phyloP scores from a whole-genome alignment of 2,797 vertebrate species.

The Knipowitschia caucasica region DNA sequence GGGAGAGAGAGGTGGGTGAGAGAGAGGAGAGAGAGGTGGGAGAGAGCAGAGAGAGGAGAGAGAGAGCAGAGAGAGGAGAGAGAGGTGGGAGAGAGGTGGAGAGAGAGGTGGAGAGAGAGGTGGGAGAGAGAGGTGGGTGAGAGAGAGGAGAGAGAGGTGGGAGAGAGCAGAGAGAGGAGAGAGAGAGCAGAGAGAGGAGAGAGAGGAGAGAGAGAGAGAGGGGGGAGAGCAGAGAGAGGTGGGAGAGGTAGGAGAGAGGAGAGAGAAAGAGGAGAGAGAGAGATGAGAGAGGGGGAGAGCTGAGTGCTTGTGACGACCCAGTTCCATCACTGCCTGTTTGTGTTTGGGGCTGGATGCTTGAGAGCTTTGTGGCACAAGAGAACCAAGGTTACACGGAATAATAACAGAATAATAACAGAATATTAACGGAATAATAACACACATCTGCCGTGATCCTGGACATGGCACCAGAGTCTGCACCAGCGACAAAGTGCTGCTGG shows the following conservation, averaged over 20 bases:
- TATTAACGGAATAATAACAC: conserved; percentile 40
- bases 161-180: no score
- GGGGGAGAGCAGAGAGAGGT: conserved; percentile 11
- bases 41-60: no score
- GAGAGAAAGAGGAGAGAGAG: conserved; percentile 29
- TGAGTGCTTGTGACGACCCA: conserved; percentile 67
- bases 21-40: no score
- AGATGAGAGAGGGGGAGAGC: conserved; percentile 31
- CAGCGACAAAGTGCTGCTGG: background rate
- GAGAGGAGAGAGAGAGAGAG: conserved; percentile 15
- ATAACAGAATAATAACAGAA: no score
- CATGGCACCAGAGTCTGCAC: conserved; percentile 8
- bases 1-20: no score
- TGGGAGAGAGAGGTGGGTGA: no score
- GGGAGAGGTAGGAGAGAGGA: conserved; percentile 20
- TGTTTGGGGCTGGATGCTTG: conserved; percentile 71
- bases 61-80: no score
- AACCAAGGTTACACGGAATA: conserved; percentile 32
- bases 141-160: no score
- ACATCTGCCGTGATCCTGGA: conserved; percentile 29
- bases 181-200: no score
- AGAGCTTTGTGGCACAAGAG: conserved; percentile 64
- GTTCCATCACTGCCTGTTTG: conserved; percentile 83
- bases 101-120: no score
- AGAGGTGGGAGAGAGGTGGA: no score